Conservation (phyloP, 1,140 invertebrate genomes). For the Drosophila pseudoananassae region DNA sequence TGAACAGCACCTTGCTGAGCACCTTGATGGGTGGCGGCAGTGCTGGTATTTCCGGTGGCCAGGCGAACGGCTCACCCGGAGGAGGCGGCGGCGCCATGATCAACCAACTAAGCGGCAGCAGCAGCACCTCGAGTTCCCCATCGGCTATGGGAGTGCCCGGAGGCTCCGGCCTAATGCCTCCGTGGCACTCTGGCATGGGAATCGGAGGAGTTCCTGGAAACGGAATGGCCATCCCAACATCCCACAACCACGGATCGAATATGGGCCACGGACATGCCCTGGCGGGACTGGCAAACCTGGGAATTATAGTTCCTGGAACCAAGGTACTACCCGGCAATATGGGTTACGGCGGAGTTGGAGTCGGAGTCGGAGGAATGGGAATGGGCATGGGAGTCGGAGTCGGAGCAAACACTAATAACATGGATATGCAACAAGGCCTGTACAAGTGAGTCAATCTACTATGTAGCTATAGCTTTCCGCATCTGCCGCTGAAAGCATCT, state of each 20-base stretch:
- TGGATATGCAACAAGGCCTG: slow-evolving; percentile 63
- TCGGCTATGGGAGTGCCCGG: slow-evolving; percentile 25
- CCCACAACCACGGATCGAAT: slow-evolving; percentile 15
- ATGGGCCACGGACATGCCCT: slow-evolving; percentile 65
- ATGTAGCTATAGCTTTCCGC: slow-evolving; percentile 25
- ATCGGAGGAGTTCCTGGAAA: slow-evolving; percentile 28
- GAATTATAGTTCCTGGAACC: slow-evolving; percentile 65
- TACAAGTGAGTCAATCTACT: slow-evolving; percentile 64
- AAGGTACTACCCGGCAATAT: slow-evolving; percentile 50
- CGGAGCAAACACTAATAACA: slow-evolving; percentile 33
- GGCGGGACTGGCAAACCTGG: slow-evolving; percentile 68
- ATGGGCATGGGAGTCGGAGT: slow-evolving; percentile 25
- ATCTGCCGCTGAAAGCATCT: slow-evolving; percentile 24
- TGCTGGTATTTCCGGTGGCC: slow-evolving; percentile 10
- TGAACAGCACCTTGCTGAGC: slow-evolving; percentile 63
- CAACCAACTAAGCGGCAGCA: slow-evolving; percentile 57
- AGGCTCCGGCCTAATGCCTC: neutral
- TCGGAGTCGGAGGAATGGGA: slow-evolving; percentile 23
- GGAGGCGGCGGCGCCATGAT: slow-evolving; percentile 40
- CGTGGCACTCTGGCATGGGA: slow-evolving; percentile 37
- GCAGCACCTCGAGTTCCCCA: slow-evolving; percentile 57
- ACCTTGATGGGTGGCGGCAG: slow-evolving; percentile 34
- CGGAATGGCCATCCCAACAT: slow-evolving; percentile 21
- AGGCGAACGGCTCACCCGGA: slow-evolving; percentile 15
- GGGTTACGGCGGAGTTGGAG: slow-evolving; percentile 60